A percentile compares a stretch with the other conserved stretches of the same genome.
Conservation (phyloP, 2,888 invertebrate genomes). For the Clunio marinus region DNA sequence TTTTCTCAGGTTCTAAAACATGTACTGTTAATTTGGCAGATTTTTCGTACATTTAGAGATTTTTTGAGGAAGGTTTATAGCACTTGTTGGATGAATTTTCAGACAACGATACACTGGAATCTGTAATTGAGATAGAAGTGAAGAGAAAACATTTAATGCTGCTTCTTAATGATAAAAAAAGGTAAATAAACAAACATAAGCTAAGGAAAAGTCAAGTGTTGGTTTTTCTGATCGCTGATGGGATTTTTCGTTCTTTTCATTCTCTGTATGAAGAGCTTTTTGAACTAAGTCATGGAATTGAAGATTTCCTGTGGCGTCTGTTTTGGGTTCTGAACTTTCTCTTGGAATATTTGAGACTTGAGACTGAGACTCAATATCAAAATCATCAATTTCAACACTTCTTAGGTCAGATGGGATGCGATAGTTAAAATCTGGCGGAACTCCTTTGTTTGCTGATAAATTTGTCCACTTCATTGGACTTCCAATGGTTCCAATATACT, state of each 20-base stretch:
- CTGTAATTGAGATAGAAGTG: conserved; percentile 48
- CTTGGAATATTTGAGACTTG: too few relatives aligned
- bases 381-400: too few relatives aligned
- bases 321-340: too few relatives aligned
- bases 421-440: conserved; percentile 51
- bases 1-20: background rate
- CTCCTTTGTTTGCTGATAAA: conserved; percentile 50
- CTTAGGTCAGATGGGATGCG: conserved; percentile 69
- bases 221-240: conserved; percentile 48
- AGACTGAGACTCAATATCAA: too few relatives aligned
- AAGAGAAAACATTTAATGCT: conserved; percentile 23
- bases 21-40: conserved; percentile 25
- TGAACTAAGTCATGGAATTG: too few relatives aligned
- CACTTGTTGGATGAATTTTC: conserved; percentile 52
- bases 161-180: conserved; percentile 15
- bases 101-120: conserved; percentile 68
- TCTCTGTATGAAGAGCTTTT: conserved; percentile 40
- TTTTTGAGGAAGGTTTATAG: conserved; percentile 13
- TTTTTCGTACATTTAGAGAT: conserved; percentile 18
- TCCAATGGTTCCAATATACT: conserved; percentile 68
- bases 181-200: conserved; percentile 50
- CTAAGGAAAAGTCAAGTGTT: conserved; percentile 59
- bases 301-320: too few relatives aligned
- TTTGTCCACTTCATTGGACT: conserved; percentile 62
- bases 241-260: too few relatives aligned